A percentile compares a stretch with the other conserved stretches of the same genome.
Conservation (phyloP, 35 echinoderm and acorn worm genomes). For the Diadema setosum region DNA sequence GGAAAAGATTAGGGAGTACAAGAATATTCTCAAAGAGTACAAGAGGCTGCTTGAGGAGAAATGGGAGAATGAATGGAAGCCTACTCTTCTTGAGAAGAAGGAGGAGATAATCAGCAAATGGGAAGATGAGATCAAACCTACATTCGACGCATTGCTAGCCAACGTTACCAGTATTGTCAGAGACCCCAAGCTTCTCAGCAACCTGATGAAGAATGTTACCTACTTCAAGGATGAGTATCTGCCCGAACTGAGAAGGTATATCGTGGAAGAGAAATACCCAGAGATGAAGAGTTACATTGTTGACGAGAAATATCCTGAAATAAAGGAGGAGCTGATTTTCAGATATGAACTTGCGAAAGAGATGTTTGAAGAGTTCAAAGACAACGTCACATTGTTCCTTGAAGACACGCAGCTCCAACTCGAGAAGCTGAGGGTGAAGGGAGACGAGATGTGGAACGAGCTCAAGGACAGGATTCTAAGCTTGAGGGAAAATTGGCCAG, state of each 20-base stretch:
- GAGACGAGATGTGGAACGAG: background rate
- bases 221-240: background rate
- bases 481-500: background rate
- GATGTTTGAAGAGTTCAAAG: slow-evolving; percentile 13
- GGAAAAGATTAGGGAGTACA: background rate
- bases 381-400: slow-evolving; percentile 5
- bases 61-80: background rate
- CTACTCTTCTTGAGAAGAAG: background rate
- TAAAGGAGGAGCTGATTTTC: background rate
- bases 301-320: slow-evolving; percentile 17
- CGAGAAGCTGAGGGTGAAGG: background rate
- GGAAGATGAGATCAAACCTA: background rate
- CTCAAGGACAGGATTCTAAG: background rate
- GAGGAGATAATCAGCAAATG: background rate
- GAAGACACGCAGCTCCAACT: background rate
- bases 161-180: background rate
- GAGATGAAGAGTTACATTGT: background rate
- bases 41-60: slow-evolving; percentile 5
- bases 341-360: slow-evolving; percentile 11
- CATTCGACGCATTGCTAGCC: background rate
- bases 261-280: slow-evolving; percentile 12
- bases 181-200: background rate
- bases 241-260: background rate
- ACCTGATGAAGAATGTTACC: background rate
- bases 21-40: slow-evolving; percentile 14